Evolutionary conservation across 2,113 vertebrate species (phyloP), one percentile per base, ranked within the genome.

Genomic region (Brachypodius melanocephalos): DNA sequence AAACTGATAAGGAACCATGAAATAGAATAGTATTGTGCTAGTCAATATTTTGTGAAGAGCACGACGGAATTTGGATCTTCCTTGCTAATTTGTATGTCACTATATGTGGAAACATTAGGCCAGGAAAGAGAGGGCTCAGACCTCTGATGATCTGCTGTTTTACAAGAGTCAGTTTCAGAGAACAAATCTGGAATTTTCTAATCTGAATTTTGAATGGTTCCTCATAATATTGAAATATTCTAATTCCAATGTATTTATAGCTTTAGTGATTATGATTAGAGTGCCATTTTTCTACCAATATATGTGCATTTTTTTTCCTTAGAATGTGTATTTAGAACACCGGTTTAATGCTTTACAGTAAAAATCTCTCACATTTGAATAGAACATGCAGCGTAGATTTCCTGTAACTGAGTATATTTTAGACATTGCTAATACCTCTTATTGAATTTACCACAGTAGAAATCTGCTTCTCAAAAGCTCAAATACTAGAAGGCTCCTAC

Each of bases 81-180:
- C 4, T 5, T 69, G 12, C 5, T 62, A 29, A 62, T 26, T 81
- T 74, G 9, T 45, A 71, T 34, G 0, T 12, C 10, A 71, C 7
- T 72, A 2, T 52, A 18, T n/a, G 48, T 74, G 54, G 48, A 89
- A 89, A 29, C 5, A 22, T n/a, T 19, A 65, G 13, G 6, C 4
- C 13, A 49, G 11, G 25, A 77, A 69, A 87, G 16, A 73, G 9
- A 69, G 19, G 4, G 2, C 48, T 85, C 28, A 74, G 22, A 57
- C 16, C 7, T 58, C 4, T 1, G 0, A 6, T 49, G 2, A 2
- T 85, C 45, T 57, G 3, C 6, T 74, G 31, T 52, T 62, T 55
- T 52, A 31, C 6, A 68, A 17, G 8, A 77, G 2, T 9, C 12
- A 18, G 3, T 71, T 88, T 71, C 51, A 71, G 25, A 0, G 0